A percentile compares a stretch with the other conserved stretches of the same genome.
Evolutionary conservation across 2,113 vertebrate genomes (phyloP).

Genomic region (Garra rufa): DNA sequence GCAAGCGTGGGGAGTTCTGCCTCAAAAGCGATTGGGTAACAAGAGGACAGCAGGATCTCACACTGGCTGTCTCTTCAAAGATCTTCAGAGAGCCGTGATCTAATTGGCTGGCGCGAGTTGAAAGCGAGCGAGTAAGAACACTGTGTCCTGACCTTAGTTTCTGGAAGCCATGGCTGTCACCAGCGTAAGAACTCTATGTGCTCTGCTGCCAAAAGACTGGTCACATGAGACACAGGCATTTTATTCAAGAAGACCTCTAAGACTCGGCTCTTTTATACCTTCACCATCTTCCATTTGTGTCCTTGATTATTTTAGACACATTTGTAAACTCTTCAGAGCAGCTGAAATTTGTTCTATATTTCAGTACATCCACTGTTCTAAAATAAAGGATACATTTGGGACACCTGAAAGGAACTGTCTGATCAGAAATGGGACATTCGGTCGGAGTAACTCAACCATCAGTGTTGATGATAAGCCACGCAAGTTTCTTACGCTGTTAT

Average conservation of each 20-base stretch:
- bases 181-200: constrained; percentile 32
- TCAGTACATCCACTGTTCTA: not conserved
- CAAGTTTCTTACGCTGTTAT: not conserved
- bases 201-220: constrained; percentile 25
- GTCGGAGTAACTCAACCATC: not conserved
- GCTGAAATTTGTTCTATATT: not conserved
- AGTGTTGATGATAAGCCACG: not conserved
- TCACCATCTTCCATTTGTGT: not conserved
- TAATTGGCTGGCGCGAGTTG: constrained; percentile 56
- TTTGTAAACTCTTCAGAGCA: not conserved
- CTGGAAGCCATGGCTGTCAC: constrained; percentile 45
- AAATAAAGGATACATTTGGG: constrained; percentile 5
- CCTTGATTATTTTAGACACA: not conserved
- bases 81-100: constrained; percentile 21
- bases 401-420: not conserved
- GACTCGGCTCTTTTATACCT: not conserved
- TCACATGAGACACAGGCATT: constrained; percentile 15
- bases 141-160: constrained; percentile 58
- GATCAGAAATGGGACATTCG: not conserved
- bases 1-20: constrained; percentile 3
- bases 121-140: constrained; percentile 57
- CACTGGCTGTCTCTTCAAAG: constrained; percentile 28
- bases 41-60: not conserved
- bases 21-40: constrained; percentile 10
- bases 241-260: not conserved